Conservation (phyloP, 2,888 invertebrate species). For the Diplolepis rosae region DNA sequence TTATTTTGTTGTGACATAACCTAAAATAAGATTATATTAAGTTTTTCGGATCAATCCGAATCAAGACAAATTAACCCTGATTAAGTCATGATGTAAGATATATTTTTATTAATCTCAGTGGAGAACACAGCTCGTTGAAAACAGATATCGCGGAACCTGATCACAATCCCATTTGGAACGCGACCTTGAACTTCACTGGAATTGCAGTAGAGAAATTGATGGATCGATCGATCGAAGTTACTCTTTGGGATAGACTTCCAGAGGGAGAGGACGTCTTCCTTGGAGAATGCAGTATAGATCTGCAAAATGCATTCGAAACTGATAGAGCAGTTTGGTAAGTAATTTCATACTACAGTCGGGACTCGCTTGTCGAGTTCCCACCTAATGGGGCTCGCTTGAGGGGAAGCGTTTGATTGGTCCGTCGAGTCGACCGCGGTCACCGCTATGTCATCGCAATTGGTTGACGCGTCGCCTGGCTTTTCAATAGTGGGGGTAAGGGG, state of each 20-base stretch:
- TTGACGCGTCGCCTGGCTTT: no score
- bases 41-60: no score
- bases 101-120: conserved; percentile 74
- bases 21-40: no score
- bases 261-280: conserved; percentile 88
- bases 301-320: conserved; percentile 89
- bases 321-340: conserved; percentile 88
- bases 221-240: conserved; percentile 88
- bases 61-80: no score
- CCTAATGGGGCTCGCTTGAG: no score
- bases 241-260: conserved; percentile 90
- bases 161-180: conserved; percentile 94
- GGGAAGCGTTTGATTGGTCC: no score
- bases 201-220: conserved; percentile 87
- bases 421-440: no score
- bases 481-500: no score
- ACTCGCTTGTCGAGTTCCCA: no score
- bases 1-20: no score
- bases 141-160: conserved; percentile 91
- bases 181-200: conserved; percentile 88
- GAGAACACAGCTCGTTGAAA: conserved; percentile 84
- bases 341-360: no score
- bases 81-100: neutral
- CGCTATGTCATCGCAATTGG: no score
- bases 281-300: conserved; percentile 87